Evolutionary conservation across 1,140 invertebrate genomes (phyloP).

Genomic region (Linepithema humile): DNA sequence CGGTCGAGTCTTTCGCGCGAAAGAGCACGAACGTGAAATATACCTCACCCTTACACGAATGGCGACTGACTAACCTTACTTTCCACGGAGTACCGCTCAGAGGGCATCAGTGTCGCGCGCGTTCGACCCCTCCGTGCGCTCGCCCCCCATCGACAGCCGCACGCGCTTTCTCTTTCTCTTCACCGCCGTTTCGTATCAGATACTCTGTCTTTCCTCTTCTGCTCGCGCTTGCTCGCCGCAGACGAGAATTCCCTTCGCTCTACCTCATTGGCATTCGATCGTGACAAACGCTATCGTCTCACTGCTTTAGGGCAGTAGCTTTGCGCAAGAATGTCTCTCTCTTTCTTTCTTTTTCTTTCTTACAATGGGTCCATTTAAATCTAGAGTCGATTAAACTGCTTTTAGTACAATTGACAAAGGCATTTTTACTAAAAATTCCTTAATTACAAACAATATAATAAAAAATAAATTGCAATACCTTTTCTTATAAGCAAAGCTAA

Average conservation of each 20-base stretch:
- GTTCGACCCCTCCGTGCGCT: conserved; percentile 47
- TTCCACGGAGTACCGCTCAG: conserved; percentile 73
- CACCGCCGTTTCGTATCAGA: neutral
- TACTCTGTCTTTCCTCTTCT: neutral
- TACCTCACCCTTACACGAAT: conserved; percentile 75
- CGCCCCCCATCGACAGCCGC: conserved; percentile 49
- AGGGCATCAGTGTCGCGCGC: conserved; percentile 72
- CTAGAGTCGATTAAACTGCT: too few species aligned
- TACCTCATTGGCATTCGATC: conserved; percentile 53
- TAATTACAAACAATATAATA: too few species aligned
- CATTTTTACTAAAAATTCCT: too few species aligned
- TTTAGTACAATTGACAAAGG: too few species aligned
- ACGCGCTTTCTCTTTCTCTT: conserved; percentile 64
- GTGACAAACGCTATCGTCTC: conserved; percentile 5
- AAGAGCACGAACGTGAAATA: conserved; percentile 48
- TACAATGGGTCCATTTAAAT: too few species aligned
- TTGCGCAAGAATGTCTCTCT: conserved; percentile 9
- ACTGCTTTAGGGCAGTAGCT: neutral
- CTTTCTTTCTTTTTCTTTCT: conserved; percentile 47
- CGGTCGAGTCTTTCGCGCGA: neutral
- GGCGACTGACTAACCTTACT: conserved; percentile 79
- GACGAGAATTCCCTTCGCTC: conserved; percentile 33
- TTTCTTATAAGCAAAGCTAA: too few species aligned
- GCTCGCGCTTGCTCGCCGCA: conserved; percentile 34
- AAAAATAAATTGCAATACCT: too few species aligned